Evolutionary conservation across 1,140 invertebrate species (phyloP).

Genomic region (Bombus pascuorum): DNA sequence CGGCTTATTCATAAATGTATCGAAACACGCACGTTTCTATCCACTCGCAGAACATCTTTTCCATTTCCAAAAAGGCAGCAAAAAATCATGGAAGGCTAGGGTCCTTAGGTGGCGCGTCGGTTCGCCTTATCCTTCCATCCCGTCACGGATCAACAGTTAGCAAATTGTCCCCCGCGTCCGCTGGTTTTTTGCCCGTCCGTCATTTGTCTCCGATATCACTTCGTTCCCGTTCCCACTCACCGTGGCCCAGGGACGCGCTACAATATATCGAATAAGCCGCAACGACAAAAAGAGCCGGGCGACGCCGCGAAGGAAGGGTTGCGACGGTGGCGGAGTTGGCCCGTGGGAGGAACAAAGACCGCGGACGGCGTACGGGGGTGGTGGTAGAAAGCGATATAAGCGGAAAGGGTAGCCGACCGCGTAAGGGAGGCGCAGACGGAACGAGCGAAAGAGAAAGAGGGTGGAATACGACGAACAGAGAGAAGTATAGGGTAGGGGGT

Average conservation of each 20-base stretch:
- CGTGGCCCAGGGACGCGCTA: conserved; percentile 61
- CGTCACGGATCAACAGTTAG: conserved; percentile 53
- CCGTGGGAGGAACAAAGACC: conserved; percentile 48
- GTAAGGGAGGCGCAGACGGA: conserved; percentile 61
- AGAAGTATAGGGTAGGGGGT: conserved; percentile 64
- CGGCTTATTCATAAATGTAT: too few relatives aligned
- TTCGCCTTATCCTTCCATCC: conserved; percentile 26
- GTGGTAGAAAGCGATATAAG: conserved; percentile 59
- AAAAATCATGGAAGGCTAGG: not conserved
- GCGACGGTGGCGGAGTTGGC: conserved; percentile 56
- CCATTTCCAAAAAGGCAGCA: not conserved
- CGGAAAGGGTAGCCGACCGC: conserved; percentile 67
- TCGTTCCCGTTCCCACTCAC: conserved; percentile 1
- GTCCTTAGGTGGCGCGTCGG: not conserved
- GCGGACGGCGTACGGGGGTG: not conserved
- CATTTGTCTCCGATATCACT: conserved; percentile 83
- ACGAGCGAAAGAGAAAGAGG: conserved; percentile 56
- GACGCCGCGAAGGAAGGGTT: conserved; percentile 55
- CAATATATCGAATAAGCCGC: conserved; percentile 81
- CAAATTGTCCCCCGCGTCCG: conserved; percentile 75
- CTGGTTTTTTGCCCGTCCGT: conserved; percentile 78
- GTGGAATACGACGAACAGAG: conserved; percentile 44
- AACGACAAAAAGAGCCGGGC: conserved; percentile 80
- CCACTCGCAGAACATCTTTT: not conserved
- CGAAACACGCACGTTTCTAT: not conserved